phyloP scores from a whole-genome alignment of 2,888 invertebrate genomes.

The Kuschelorhynchus macadamiae region DNA sequence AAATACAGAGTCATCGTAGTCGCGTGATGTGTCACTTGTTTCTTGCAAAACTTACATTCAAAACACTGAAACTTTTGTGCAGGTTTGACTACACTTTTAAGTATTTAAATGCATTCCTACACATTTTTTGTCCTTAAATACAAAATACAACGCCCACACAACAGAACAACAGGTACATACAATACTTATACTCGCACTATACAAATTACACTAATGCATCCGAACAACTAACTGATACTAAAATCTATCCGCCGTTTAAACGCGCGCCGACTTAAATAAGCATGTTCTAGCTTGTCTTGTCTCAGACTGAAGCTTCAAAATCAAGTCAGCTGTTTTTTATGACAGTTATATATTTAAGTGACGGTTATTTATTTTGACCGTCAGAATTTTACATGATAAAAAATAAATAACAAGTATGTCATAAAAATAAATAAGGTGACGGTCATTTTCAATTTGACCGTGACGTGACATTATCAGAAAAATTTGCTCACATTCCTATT shows the following conservation, averaged over 20 bases:
- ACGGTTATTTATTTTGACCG: no score
- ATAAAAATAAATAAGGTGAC: constrained; percentile 7
- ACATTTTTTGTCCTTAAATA: neutral
- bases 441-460: neutral
- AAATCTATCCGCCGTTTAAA: no score
- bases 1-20: neutral
- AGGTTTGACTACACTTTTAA: neutral
- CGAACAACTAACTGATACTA: no score
- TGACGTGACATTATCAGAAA: neutral
- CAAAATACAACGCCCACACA: neutral
- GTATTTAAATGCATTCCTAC: constrained; percentile 4
- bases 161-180: constrained; percentile 8
- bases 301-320: neutral
- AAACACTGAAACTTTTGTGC: neutral
- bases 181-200: no score
- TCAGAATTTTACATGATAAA: neutral
- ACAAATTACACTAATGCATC: no score
- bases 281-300: no score
- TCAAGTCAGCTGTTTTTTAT: neutral
- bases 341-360: neutral
- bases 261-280: no score
- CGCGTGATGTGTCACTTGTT: constrained; percentile 4
- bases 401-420: neutral
- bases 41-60: constrained; percentile 9
- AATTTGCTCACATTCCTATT: neutral